These are phyloP conservation scores for Hartigia nigra DNA, from an alignment of 2,888 invertebrate species.

Conservation along the genomic window DNA sequence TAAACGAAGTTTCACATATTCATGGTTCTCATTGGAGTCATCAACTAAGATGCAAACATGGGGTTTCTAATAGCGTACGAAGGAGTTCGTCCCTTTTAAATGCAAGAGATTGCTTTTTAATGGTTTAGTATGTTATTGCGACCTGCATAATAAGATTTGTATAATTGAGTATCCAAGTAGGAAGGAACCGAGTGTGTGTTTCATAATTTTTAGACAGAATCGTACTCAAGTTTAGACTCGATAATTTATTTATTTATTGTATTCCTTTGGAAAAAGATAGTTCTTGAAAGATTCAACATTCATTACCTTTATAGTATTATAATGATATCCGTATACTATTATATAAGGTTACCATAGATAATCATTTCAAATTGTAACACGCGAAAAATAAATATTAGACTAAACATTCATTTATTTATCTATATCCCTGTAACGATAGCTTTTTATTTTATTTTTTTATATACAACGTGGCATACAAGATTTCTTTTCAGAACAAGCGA, in stretches of 20 bases:
- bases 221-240: constrained; percentile 26
- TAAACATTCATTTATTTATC: background rate
- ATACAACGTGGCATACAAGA: background rate
- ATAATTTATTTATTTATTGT: constrained; percentile 47
- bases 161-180: background rate
- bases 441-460: background rate
- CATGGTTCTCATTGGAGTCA: background rate
- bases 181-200: constrained; percentile 3
- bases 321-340: constrained; percentile 10
- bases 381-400: background rate
- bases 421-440: background rate
- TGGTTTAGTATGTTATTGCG: background rate
- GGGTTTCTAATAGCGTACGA: background rate
- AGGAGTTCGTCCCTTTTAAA: background rate
- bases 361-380: constrained; percentile 3
- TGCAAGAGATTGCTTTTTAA: background rate
- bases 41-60: background rate
- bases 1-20: background rate
- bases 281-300: constrained; percentile 30
- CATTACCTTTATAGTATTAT: constrained; percentile 45
- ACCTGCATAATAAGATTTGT: background rate
- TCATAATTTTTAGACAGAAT: constrained; percentile 5
- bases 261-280: constrained; percentile 21
- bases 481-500: background rate
- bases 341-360: background rate